Conservation (phyloP, 2,888 invertebrate species). For the Eupithecia pulchellata region DNA sequence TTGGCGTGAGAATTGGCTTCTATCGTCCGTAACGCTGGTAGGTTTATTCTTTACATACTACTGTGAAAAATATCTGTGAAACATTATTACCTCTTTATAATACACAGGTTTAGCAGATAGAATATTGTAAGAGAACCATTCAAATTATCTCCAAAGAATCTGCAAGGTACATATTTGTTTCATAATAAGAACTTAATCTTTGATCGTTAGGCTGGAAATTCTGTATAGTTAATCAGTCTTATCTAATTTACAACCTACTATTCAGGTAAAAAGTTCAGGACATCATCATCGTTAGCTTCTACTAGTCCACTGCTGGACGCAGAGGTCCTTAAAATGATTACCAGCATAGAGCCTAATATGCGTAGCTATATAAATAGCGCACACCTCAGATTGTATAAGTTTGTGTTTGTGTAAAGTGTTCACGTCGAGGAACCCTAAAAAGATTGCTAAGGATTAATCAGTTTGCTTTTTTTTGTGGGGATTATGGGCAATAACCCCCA, state of each 20-base stretch:
- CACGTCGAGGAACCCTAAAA: background rate
- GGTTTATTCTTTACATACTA: conserved; percentile 77
- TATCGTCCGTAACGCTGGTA: conserved; percentile 79
- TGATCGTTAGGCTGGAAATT: background rate
- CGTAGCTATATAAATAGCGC: too few relatives aligned
- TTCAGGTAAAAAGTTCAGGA: background rate
- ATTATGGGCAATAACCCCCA: too few relatives aligned
- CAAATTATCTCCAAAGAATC: too few relatives aligned
- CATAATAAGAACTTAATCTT: background rate
- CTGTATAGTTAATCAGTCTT: too few relatives aligned
- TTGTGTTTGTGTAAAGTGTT: background rate
- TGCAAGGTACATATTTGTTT: background rate
- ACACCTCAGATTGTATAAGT: background rate
- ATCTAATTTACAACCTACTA: background rate
- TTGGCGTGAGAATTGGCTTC: conserved; percentile 83
- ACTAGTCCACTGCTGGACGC: background rate
- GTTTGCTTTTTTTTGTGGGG: too few relatives aligned
- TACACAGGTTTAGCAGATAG: background rate
- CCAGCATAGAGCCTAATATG: too few relatives aligned
- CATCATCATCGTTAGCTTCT: background rate
- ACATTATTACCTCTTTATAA: conserved; percentile 13
- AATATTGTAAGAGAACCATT: background rate
- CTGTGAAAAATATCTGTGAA: conserved; percentile 65
- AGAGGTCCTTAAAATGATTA: too few relatives aligned
- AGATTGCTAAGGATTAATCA: background rate